phyloP scores from a whole-genome alignment of 2,888 invertebrate species.

The Choreutis nemorana region DNA sequence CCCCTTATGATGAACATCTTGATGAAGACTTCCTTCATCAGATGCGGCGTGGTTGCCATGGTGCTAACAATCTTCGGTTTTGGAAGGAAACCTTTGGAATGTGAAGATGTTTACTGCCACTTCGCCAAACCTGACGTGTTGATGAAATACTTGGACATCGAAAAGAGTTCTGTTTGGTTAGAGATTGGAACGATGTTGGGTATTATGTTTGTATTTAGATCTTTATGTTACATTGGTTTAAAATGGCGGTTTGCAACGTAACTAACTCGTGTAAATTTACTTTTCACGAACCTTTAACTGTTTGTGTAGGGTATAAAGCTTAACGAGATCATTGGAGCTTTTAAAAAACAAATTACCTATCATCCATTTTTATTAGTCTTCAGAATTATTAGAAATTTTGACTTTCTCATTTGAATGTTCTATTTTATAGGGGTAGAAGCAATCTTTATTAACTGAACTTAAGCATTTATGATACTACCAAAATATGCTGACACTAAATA shows the following conservation, averaged over 20 bases:
- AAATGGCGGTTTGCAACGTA: slow-evolving; percentile 61
- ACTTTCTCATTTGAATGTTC: too few species aligned
- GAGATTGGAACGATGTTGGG: slow-evolving; percentile 61
- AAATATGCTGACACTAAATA: too few species aligned
- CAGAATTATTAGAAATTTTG: too few species aligned
- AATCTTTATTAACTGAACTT: too few species aligned
- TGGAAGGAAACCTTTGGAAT: slow-evolving; percentile 61
- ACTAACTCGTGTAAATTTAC: slow-evolving; percentile 14
- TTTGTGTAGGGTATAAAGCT: too few species aligned
- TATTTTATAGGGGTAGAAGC: too few species aligned
- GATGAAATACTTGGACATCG: slow-evolving; percentile 67
- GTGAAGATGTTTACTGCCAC: slow-evolving; percentile 70
- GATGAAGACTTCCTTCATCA: slow-evolving; percentile 72
- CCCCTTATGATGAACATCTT: slow-evolving; percentile 67
- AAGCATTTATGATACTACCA: too few species aligned
- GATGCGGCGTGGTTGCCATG: slow-evolving; percentile 71
- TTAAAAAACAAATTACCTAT: too few species aligned
- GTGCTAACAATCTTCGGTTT: slow-evolving; percentile 71
- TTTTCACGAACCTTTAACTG: too few species aligned
- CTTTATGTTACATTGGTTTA: slow-evolving; percentile 65
- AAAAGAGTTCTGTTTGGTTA: slow-evolving; percentile 61
- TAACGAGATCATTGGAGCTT: too few species aligned
- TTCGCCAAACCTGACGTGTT: slow-evolving; percentile 71
- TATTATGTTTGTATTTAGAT: slow-evolving; percentile 65
- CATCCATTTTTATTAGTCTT: too few species aligned